phyloP scores from a whole-genome alignment of 2,113 vertebrate genomes.

The Gymnarchus niloticus region DNA sequence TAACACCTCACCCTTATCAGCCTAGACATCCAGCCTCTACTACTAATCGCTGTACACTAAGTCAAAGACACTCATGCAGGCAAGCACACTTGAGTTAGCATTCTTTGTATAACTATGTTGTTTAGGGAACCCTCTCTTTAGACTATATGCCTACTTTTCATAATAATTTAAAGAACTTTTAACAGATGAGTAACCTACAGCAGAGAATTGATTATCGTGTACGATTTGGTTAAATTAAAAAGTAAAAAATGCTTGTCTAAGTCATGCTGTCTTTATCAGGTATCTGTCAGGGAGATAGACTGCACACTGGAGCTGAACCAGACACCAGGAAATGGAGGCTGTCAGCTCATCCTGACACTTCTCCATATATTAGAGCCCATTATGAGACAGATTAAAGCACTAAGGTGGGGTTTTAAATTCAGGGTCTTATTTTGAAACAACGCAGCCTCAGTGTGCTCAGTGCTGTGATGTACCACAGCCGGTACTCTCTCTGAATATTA shows the following conservation, averaged over 20 bases:
- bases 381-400: neutral
- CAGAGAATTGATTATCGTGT: neutral
- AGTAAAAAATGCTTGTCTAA: neutral
- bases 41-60: neutral
- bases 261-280: neutral
- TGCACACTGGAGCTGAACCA: neutral
- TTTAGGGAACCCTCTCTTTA: neutral
- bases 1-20: slow-evolving; percentile 37
- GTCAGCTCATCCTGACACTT: neutral
- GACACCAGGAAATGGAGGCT: neutral
- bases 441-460: neutral
- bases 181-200: neutral
- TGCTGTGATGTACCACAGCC: neutral
- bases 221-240: neutral
- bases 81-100: slow-evolving; percentile 11
- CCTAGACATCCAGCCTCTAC: neutral
- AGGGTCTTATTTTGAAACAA: neutral
- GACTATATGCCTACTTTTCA: neutral
- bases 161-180: neutral
- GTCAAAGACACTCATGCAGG: slow-evolving; percentile 4
- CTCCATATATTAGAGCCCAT: slow-evolving; percentile 6
- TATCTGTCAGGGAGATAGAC: neutral
- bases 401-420: neutral
- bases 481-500: neutral
- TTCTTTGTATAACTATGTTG: neutral